Base-by-base conservation (phyloP, 2,888 invertebrate genomes). In the Aquatica leii region DNA sequence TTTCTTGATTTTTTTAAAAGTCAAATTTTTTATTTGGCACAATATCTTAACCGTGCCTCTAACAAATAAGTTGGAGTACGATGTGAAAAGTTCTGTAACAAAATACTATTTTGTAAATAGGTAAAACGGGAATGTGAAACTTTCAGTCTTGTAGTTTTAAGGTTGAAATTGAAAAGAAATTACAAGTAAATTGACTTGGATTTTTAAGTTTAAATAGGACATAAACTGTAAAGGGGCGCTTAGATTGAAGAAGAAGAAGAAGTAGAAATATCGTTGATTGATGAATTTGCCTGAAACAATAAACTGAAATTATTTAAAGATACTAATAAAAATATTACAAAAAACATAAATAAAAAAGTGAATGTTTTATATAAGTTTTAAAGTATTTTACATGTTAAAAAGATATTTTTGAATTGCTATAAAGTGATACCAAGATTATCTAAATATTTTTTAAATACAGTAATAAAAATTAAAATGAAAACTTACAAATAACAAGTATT, bases 91-190 rank as follows among this genome's bases (percentile, higher is more conserved):
- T 34, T 6, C 59, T 52, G 53, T 59, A 59, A 59, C 59, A 53
- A 59, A 59, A 59, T 53, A 46, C 21, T 40, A n/a, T 57, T 50
- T 51, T 51, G 14, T 34, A 49, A 50, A 59, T 34, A 40, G 17
- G 43, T 55, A 51, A 55, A 51, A 56, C 34, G 24, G 50, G 51
- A 53, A 57, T 57, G 50, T 57, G 52, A 43, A 57, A 35, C 14
- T 41, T 60, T 63, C 59, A 63, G 63, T 62, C 57, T 62, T 63
- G 58, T 56, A 57, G 37, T 58, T 53, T 52, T 17, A 54, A 60
- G 53, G 43, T 60, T 54, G 31, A 59, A 51, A 24, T 53, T 18
- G 1, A 46, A 51, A 53, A 20, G 11, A 54, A 60, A 53, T 58
- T 40, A 12, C 20, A 54, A 43, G 51, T 46, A 40, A 59, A 59